Evolutionary conservation across 2,113 vertebrate genomes (phyloP).

Genomic region (Typhlomys cinereus): DNA sequence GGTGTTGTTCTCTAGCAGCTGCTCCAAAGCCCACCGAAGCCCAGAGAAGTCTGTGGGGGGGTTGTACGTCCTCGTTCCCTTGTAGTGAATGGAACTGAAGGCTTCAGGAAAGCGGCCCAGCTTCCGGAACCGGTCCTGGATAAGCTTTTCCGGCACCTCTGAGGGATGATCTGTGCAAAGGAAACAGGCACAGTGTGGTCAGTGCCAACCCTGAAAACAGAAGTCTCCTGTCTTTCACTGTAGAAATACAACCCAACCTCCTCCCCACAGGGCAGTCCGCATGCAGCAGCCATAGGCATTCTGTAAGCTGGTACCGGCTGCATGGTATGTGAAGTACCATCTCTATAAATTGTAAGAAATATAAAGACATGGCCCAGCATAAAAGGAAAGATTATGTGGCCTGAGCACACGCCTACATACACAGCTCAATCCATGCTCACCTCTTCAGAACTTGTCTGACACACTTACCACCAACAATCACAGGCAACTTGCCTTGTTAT

Average conservation of each 20-base stretch:
- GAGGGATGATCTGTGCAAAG: conserved; percentile 89
- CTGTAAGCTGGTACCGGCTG: not conserved
- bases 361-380: conserved; percentile 11
- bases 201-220: not conserved
- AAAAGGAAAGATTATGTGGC: not conserved
- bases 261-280: not conserved
- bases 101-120: conserved; percentile 96
- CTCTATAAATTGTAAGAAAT: not conserved
- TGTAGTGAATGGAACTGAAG: conserved; percentile 98
- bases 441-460: not conserved
- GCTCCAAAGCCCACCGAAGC: conserved; percentile 92
- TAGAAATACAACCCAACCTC: not conserved
- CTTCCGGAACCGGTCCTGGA: conserved; percentile 97
- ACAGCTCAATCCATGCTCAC: not conserved
- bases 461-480: not conserved
- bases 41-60: conserved; percentile 98
- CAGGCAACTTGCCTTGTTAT: not conserved
- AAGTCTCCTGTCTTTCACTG: not conserved
- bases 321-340: not conserved
- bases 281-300: not conserved
- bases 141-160: conserved; percentile 94
- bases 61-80: conserved; percentile 97
- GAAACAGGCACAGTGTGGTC: not conserved
- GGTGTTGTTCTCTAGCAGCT: conserved; percentile 96
- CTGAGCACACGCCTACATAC: not conserved